Evolutionary conservation across 2,113 vertebrate species (phyloP), one percentile per base, ranked within the genome.

Genomic region (Sinocyclocheilus grahami): DNA sequence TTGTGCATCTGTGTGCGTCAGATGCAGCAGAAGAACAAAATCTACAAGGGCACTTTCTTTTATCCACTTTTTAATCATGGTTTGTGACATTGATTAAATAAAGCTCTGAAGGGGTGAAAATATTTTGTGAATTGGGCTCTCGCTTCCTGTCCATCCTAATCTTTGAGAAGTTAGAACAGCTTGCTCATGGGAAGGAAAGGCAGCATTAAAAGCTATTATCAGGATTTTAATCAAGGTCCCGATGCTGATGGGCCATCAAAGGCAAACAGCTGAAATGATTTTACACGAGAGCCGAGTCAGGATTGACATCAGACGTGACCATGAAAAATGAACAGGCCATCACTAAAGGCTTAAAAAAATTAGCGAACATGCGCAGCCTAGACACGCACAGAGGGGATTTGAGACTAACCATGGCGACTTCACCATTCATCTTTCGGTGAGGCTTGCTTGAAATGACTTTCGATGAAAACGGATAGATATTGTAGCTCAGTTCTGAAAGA

Each of bases 141-240:
- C 13, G 20, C 33, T 46, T 78, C 8, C 22, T 80, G 78, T 80
- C 78, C 78, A 80, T 63, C 20, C 22, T 63, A 80, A 42, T 63
- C 58, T 24, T 62, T n/a, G 37, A 80, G 58, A 80, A 46, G 78
- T 42, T 3, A 80, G 58, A 80, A 80, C 58, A 63, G 78, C 33
- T 4, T 6, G 11, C 78, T 63, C 78, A 78, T 22, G 30, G 53
- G 16, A 60, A 33, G 37, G 37, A 80, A 39, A 39, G 13, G 12
- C 12, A 16, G 58, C 78, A 63, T 80, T 80, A 63, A 80, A 22
- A 42, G 77, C 58, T 42, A 80, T 80, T 80, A 80, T 80, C 78
- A 5, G 37, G 77, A 39, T 60, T 80, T 80, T 80, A 80, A 80
- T 63, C 78, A 13, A 80, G 60, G 78, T 80, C 33, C 30, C 77